Percentiles rank a stretch among this genome's conserved stretches.
Evolutionary conservation across 1,140 invertebrate genomes (phyloP).

Genomic region (Antheraea pernyi): DNA sequence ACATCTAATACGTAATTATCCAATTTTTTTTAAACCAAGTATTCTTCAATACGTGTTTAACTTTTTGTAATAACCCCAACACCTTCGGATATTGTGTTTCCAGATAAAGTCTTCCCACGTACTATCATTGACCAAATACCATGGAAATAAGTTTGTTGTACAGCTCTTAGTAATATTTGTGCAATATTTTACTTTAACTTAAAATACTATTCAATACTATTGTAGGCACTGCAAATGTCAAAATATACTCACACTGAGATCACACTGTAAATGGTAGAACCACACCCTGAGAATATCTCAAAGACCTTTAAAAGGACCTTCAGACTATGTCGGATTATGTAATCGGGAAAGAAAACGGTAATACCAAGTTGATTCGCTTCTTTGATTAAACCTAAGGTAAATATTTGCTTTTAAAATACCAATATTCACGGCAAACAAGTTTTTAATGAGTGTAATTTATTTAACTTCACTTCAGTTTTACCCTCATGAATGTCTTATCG

Average conservation of each 20-base stretch:
- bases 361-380: background rate
- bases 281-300: conserved; percentile 10
- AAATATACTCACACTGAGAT: conserved; percentile 1
- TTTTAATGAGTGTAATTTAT: background rate
- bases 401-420: background rate
- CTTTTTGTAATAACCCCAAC: too few relatives aligned
- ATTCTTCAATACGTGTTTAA: too few relatives aligned
- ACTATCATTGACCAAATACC: too few relatives aligned
- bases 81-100: too few relatives aligned
- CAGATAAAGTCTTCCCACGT: too few relatives aligned
- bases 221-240: conserved; percentile 3
- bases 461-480: background rate
- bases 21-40: too few relatives aligned
- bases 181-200: too few relatives aligned
- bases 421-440: background rate
- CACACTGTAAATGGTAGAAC: conserved; percentile 5
- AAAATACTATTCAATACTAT: too few relatives aligned
- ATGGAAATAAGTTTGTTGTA: too few relatives aligned
- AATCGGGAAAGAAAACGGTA: background rate
- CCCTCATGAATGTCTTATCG: background rate
- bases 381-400: background rate
- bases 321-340: background rate
- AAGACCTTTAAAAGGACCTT: conserved; percentile 10
- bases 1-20: too few relatives aligned
- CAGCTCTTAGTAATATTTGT: too few relatives aligned